phyloP scores from a whole-genome alignment of 2,113 vertebrate species.

The Pseudorasbora parva region DNA sequence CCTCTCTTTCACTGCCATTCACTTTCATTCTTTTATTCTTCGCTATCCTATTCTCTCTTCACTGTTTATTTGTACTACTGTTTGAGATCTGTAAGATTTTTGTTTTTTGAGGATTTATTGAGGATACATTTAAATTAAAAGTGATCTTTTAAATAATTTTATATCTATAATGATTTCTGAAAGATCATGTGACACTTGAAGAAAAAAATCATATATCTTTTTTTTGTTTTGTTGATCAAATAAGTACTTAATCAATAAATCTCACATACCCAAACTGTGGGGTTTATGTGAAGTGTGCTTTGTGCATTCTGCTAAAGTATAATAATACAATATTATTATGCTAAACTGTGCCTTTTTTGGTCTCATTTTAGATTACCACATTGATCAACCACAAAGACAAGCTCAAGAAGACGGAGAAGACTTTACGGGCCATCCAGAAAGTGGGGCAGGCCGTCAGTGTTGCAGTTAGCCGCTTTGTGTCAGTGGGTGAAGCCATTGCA shows the following conservation, averaged over 20 bases:
- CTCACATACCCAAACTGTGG: too few relatives aligned
- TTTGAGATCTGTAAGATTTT: background rate
- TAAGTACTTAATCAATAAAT: background rate
- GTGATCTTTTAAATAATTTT: too few relatives aligned
- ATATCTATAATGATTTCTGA: too few relatives aligned
- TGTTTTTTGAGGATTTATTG: too few relatives aligned
- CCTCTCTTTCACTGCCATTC: background rate
- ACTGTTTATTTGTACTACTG: background rate
- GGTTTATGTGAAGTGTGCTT: too few relatives aligned
- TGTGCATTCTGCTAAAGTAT: too few relatives aligned
- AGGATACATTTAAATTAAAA: background rate
- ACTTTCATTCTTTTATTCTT: background rate
- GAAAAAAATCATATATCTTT: too few relatives aligned
- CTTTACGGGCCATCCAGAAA: slow-evolving; percentile 89
- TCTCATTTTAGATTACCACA: slow-evolving; percentile 89
- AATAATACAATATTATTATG: background rate
- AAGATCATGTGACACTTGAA: too few relatives aligned
- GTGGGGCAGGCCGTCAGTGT: slow-evolving; percentile 93
- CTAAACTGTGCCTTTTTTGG: background rate
- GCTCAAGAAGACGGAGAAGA: slow-evolving; percentile 94
- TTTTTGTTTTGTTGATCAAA: too few relatives aligned
- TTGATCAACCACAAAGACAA: slow-evolving; percentile 98
- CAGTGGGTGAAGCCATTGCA: slow-evolving; percentile 95
- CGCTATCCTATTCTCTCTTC: background rate
- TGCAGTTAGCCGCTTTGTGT: slow-evolving; percentile 93